Evolutionary conservation across 2,888 invertebrate species (phyloP), one percentile per base, ranked within the genome.

Genomic region (Protodeltote pygarga): DNA sequence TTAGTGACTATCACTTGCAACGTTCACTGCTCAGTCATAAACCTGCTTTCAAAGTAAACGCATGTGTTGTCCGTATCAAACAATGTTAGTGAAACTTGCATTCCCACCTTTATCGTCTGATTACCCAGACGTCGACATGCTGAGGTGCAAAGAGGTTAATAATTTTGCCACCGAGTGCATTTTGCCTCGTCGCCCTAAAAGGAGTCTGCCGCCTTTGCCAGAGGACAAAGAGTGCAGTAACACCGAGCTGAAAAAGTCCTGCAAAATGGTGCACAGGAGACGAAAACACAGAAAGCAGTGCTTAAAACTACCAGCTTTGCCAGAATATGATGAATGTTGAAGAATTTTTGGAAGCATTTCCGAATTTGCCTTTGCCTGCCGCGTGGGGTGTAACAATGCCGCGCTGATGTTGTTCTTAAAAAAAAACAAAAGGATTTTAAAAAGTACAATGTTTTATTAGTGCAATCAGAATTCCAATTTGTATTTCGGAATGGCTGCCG

Each of bases 211-310:
- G 3, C 83, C 91, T 1, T 59, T 91, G 11, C 89, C 88, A 0
- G 91, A 91, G 55, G 90, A 90, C 58, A 87, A 85, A 51, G 91
- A 90, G 54, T 88, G 87, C 77, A 85, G 81, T 41, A 87, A 76
- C 42, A 73, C 65, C 0, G 89, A 89, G 32, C 58, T 87, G 40
- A 84, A 79, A 45, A 89, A 81, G 50, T 76, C 79, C 47, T 82
- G 70, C 46, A 78, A 81, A 47, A 61, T 76, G 42, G 75, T 79
- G 17, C 76, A 78, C 14, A 75, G 77, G 40, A 78, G 81, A 46
- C 79, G 83, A 23, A 85, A 86, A 53, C 77, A 83, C 53, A 75
- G 89, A 44, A 82, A 79, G 17, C 86, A 85, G 42, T 81, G 79
- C 19, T 62, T 86, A 0, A 75, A 81, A 23, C 64, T 91, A 14